A percentile compares a stretch with the other conserved stretches of the same genome.
These are phyloP conservation scores for Sebastes diaconus DNA, from an alignment of 2,797 vertebrate species.

Conservation along the genomic window DNA sequence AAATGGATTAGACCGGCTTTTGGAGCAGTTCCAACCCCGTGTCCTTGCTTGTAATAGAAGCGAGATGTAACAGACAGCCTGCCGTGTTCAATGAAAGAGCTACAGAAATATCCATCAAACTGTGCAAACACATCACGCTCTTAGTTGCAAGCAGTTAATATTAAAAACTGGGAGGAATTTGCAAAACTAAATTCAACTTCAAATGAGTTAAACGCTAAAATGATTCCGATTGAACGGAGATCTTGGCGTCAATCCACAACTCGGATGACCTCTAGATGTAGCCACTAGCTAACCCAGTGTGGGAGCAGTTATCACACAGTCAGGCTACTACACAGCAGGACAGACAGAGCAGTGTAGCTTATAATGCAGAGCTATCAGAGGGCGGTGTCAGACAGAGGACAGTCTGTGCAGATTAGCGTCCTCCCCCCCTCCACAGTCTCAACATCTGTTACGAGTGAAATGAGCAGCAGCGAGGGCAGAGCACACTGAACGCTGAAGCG, in stretches of 20 bases:
- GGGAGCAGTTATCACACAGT: conserved; percentile 48
- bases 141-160: conserved; percentile 24
- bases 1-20: conserved; percentile 38
- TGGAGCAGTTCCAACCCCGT: conserved; percentile 37
- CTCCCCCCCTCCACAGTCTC: conserved; percentile 15
- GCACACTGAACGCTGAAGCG: not conserved
- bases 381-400: conserved; percentile 47
- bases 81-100: conserved; percentile 29
- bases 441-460: conserved; percentile 64
- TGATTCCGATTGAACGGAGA: not conserved
- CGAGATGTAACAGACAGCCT: conserved; percentile 35
- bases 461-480: conserved; percentile 12
- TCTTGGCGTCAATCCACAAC: conserved; percentile 22
- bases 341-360: conserved; percentile 36
- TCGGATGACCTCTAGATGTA: conserved; percentile 54
- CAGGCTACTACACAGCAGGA: conserved; percentile 25
- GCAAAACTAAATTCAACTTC: not conserved
- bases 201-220: not conserved
- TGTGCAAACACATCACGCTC: conserved; percentile 3
- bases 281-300: conserved; percentile 23
- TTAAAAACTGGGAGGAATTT: conserved; percentile 13
- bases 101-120: conserved; percentile 21
- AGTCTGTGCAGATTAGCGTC: conserved; percentile 52
- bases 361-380: conserved; percentile 33
- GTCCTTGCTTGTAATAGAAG: conserved; percentile 31